Percentiles rank a stretch among this genome's conserved stretches.
phyloP scores from a whole-genome alignment of 2,797 vertebrate species.

The Lacerta viridis region DNA sequence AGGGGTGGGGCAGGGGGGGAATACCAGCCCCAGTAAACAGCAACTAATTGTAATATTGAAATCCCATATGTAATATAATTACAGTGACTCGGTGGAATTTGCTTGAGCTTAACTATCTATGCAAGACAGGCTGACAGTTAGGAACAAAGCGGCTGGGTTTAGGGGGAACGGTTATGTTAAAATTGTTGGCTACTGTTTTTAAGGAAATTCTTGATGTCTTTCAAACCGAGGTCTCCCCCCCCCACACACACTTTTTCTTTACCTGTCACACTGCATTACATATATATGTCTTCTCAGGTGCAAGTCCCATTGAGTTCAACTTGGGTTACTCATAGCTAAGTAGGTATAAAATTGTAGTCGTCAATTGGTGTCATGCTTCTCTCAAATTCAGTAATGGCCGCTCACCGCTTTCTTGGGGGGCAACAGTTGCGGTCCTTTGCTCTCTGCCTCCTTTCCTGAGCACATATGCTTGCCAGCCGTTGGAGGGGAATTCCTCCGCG shows the following conservation, averaged over 20 bases:
- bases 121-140: background rate
- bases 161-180: background rate
- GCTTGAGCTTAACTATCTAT: background rate
- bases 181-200: background rate
- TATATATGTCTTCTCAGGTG: background rate
- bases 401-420: too few species aligned
- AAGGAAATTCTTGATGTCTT: background rate
- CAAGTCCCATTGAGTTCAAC: background rate
- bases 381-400: background rate
- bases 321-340: background rate
- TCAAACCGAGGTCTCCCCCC: background rate
- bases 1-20: background rate
- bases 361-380: constrained; percentile 5
- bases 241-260: too few species aligned
- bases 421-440: too few species aligned
- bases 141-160: background rate
- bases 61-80: background rate
- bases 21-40: constrained; percentile 27
- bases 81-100: background rate
- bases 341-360: too few species aligned
- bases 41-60: constrained; percentile 25
- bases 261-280: background rate
- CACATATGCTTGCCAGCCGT: too few species aligned
- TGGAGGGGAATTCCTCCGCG: too few species aligned
- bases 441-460: too few species aligned